Base-by-base conservation (phyloP, 2,113 vertebrate genomes). In the Chaenocephalus aceratus region DNA sequence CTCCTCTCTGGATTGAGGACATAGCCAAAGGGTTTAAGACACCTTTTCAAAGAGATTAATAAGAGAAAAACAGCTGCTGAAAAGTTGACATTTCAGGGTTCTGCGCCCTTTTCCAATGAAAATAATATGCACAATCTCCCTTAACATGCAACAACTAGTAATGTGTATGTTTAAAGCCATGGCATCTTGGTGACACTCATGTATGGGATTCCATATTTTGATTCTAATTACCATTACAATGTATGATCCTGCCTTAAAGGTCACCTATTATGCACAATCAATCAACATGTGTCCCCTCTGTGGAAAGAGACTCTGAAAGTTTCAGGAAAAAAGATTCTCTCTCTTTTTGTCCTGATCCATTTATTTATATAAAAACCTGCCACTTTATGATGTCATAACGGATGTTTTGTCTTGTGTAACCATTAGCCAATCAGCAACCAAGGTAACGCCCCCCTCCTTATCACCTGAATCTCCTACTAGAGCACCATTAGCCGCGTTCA, bases 21-120 rank as follows among this genome's bases (percentile, higher is more conserved):
- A 83, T 77, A 77, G 68, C 67, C 14, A 1, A n/a, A 34, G 63
- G 68, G 56, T 76, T 71, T 41, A n/a, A 79, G 52, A 84, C 71
- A 77, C 65, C 61, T 83, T 82, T 88, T 78, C 61, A 82, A 80
- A 23, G 52, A 21, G 77, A 77, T 86, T 88, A 84, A 77, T 68
- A 21, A 59, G 73, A 67, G 63, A n/a, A 60, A 72, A 64, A 53
- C 5, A n/a, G 41, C 75, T 66, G 10, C 10, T 18, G n/a, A 66
- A 72, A 79, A 67, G 58, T 64, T 68, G 72, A 56, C 70, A 62
- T 62, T 75, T 82, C 61, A 51, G 66, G 75, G 60, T 79, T 46
- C 72, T 16, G 41, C 36, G 12, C 8, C 59, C 64, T 81, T 63
- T 68, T 4, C 18, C 9, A 53, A 48, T 2, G 57, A 72, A 63